These are phyloP conservation scores for Colletes collaris DNA, from an alignment of 2,888 invertebrate genomes.

Conservation along the genomic window DNA sequence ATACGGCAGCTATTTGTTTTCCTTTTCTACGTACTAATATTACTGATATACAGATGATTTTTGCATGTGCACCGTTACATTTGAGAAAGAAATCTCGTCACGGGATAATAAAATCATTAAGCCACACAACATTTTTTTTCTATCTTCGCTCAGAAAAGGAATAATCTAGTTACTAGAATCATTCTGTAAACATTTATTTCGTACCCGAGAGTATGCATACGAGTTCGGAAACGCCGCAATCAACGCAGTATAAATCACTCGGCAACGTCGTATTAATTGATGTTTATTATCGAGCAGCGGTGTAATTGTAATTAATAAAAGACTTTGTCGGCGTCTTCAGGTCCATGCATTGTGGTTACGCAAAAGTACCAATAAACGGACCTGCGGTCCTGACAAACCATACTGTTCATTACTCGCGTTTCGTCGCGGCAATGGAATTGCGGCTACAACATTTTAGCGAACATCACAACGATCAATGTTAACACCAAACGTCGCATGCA, in stretches of 20 bases:
- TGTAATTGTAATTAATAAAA: constrained; percentile 81
- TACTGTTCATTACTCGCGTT: constrained; percentile 66
- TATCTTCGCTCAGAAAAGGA: no score
- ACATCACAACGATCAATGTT: constrained; percentile 12
- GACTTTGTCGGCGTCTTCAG: constrained; percentile 78
- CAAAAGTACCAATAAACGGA: constrained; percentile 77
- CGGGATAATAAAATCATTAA: no score
- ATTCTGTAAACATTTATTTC: neutral
- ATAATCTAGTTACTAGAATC: no score
- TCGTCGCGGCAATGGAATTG: constrained; percentile 64
- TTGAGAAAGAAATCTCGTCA: no score
- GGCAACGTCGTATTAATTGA: constrained; percentile 77
- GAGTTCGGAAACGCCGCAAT: constrained; percentile 35
- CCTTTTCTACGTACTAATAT: no score
- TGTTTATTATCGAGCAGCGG: constrained; percentile 79
- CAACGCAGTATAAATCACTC: constrained; percentile 71
- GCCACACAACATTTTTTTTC: no score
- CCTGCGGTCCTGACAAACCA: constrained; percentile 65
- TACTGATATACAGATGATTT: no score
- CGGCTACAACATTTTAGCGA: constrained; percentile 38
- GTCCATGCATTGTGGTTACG: constrained; percentile 76
- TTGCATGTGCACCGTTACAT: no score
- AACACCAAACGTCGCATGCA: neutral
- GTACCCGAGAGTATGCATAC: constrained; percentile 2
- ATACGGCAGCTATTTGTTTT: no score